Evolutionary conservation across 2,888 invertebrate species (phyloP).

Genomic region (Xylophagus ater): DNA sequence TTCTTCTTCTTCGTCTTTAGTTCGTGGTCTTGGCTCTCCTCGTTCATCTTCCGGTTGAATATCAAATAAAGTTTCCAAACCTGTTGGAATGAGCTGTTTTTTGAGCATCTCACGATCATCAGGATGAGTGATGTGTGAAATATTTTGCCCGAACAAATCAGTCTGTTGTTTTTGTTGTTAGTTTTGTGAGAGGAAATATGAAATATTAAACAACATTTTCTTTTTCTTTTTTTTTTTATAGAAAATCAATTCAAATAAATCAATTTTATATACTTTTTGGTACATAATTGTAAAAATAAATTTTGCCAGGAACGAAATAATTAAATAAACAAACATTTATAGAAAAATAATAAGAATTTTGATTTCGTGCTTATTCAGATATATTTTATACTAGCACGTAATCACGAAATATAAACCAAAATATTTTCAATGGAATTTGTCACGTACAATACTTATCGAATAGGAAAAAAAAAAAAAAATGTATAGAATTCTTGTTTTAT

Average conservation of each 20-base stretch:
- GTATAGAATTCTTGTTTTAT: not conserved
- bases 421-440: conserved; percentile 13
- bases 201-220: too few species aligned
- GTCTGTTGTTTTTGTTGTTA: too few species aligned
- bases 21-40: conserved; percentile 45
- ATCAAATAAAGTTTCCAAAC: conserved; percentile 37
- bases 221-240: too few species aligned
- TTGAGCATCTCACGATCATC: conserved; percentile 64
- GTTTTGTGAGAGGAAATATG: too few species aligned
- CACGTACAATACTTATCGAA: conserved; percentile 12
- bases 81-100: conserved; percentile 49
- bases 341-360: conserved; percentile 5
- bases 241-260: too few species aligned
- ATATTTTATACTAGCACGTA: conserved; percentile 9
- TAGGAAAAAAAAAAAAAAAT: conserved; percentile 1
- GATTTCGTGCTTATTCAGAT: conserved; percentile 4
- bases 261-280: too few species aligned
- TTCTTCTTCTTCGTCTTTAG: conserved; percentile 33
- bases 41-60: conserved; percentile 39
- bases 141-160: conserved; percentile 69
- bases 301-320: too few species aligned
- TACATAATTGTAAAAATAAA: too few species aligned
- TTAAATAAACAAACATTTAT: conserved; percentile 2
- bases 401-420: conserved; percentile 15
- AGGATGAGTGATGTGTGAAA: conserved; percentile 72